phyloP scores from a whole-genome alignment of 2,113 vertebrate genomes.

The Engraulis encrasicolus region DNA sequence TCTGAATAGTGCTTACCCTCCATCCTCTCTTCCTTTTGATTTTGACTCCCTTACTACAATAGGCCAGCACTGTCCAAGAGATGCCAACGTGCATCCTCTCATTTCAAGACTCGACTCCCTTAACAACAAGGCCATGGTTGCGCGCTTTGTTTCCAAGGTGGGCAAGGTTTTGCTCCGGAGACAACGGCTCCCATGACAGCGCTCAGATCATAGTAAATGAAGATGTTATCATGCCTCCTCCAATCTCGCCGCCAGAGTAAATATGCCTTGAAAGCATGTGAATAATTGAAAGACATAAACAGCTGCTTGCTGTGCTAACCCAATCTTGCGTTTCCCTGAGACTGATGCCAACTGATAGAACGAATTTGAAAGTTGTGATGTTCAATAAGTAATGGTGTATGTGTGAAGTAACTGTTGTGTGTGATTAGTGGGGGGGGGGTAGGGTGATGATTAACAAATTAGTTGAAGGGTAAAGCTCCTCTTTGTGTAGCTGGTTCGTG shows the following conservation, averaged over 20 bases:
- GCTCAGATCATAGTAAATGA: background rate
- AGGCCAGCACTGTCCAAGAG: too few species aligned
- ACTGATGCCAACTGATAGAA: background rate
- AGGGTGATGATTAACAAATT: background rate
- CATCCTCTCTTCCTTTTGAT: too few species aligned
- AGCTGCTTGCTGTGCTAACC: background rate
- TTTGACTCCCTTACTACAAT: too few species aligned
- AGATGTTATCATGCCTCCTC: background rate
- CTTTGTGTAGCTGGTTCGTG: background rate
- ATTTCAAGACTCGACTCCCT: too few species aligned
- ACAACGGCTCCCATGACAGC: background rate
- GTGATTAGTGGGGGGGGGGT: background rate
- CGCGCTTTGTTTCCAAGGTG: too few species aligned
- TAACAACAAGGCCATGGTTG: too few species aligned
- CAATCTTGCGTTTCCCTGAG: background rate
- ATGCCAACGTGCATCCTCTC: too few species aligned
- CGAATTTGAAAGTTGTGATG: background rate
- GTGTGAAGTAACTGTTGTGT: background rate
- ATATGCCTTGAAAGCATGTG: constrained; percentile 2
- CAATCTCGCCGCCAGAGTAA: background rate
- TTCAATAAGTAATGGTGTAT: background rate
- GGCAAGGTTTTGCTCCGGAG: background rate
- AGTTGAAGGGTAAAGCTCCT: background rate
- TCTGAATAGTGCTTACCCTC: too few species aligned
- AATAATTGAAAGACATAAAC: constrained; percentile 20